Evolutionary conservation across 35 echinoderm and acorn worm genomes (phyloP), one percentile per base, ranked within the genome.

Genomic region (Chiridota heheva): DNA sequence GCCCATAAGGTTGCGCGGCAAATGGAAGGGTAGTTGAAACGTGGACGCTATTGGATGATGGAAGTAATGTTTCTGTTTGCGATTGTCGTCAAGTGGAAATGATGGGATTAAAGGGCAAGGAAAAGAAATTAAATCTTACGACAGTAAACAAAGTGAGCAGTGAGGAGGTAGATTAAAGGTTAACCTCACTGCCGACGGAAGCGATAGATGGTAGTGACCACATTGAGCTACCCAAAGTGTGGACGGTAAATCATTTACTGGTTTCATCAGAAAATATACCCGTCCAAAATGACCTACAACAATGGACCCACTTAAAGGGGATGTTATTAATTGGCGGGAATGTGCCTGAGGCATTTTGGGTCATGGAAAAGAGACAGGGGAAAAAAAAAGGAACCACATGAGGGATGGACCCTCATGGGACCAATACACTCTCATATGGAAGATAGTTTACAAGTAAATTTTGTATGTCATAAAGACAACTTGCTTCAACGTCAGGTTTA

Each of bases 21-120:
- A 31, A 31, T 65, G 61, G 20, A 18, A 65, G 33, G 61, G 33
- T 65, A 31, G 61, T 67, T 15, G 32, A 76, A 57, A 83, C 87
- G 2, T 76, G 53, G 78, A 80, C 87, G 1, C 67, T 90, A 27
- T 81, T 90, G 30, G 87, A 84, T 40, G 36, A 84, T 63, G 87
- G 79, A 15, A 83, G 78, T 45, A 64, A 90, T 36, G 44, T 70
- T 24, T 77, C 72, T 62, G 42, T 87, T 6, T 87, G 84, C 44
- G 69, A 75, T 37, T 17, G 47, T 34, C 58, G 67, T 13, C 44
- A 83, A 16, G 42, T 83, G 36, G 32, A 83, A 25, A 70, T 71
- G 24, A 59, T 83, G 41, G 61, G 45, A 1, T 5, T 83, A 25
- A 63, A 71, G 68, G 87, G 79, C 39, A 39, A 42, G 20, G 30